phyloP scores from a whole-genome alignment of 2,797 vertebrate species.

The Neopelma chrysocephalum region DNA sequence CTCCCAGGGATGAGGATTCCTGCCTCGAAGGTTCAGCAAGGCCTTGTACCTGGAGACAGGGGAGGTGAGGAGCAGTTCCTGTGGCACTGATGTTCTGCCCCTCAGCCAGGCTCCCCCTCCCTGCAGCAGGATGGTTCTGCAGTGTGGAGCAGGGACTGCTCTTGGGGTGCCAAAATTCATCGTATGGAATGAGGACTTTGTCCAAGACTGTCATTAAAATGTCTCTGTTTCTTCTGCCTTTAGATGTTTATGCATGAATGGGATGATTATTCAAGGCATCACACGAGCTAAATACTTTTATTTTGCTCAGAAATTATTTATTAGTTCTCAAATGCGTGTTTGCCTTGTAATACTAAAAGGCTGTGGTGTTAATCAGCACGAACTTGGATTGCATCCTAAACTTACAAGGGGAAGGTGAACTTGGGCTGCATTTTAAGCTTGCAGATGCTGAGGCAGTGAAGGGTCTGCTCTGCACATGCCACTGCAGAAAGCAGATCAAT shows the following conservation, averaged over 20 bases:
- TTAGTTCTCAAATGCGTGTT: conserved; percentile 17
- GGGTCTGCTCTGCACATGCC: not conserved
- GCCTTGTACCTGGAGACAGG: not conserved
- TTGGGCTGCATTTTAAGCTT: not conserved
- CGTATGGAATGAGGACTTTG: not conserved
- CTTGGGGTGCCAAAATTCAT: not conserved
- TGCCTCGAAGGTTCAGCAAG: not conserved
- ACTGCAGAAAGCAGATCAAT: not conserved
- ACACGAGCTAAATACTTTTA: conserved; percentile 2
- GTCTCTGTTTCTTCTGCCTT: conserved; percentile 17
- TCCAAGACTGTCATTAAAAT: not conserved
- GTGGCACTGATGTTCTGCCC: not conserved
- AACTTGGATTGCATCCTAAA: not conserved
- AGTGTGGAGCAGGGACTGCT: not conserved
- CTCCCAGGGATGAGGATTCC: not conserved
- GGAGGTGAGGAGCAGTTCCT: not conserved
- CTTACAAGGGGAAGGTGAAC: not conserved
- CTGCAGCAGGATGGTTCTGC: not conserved
- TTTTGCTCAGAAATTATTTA: conserved; percentile 51
- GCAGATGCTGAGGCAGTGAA: not conserved
- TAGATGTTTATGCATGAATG: conserved; percentile 14
- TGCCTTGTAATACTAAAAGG: conserved; percentile 4
- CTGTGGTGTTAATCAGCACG: not conserved
- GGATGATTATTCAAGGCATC: conserved; percentile 31
- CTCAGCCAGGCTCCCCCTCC: not conserved